Evolutionary conservation across 2,888 invertebrate genomes (phyloP), one percentile per base, ranked within the genome.

Genomic region (Sarcophaga caerulescens): DNA sequence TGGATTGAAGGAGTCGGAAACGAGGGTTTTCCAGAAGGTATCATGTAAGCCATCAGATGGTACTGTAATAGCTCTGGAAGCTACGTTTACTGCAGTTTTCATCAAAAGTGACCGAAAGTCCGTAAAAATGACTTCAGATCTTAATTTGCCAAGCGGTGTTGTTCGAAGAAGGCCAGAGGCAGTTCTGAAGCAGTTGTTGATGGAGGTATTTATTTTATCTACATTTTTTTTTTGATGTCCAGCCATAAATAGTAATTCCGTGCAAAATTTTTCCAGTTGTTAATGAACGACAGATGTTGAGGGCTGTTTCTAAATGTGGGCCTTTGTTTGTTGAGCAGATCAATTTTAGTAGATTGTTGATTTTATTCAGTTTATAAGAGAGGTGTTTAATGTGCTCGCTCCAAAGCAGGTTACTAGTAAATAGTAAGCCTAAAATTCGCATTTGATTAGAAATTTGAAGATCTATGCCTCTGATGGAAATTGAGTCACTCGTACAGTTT

Each of bases 141-240:
- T 74, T 5, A 66, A 35, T 10, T 47, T 25, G 1, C 59, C 21
- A 12, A 82, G n/a, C 14, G 71, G 73, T 12, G 83, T 73, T 52
- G 78, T 35, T 2, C 45, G 25, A 8, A 83, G 52, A 10, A 78
- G 35, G 6, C 81, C 62, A 35, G 81, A 11, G 10, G 88, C 86
- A 69, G 66, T 84, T 85, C 87, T 87, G 84, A 87, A 87, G 79
- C 88, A 88, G 87, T 84, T 85, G 80, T 88, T 86, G 80, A 88
- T 83, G 12, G 66, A 44, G 19, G 17, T 44, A 17, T 76, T 47
- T 12, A 62, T 71, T 71, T 74, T 71, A 52, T 47, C 45, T 25
- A 57, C 35, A 47, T 75, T 65, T 45, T 21, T 21, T 63, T 35
- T 65, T 75, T 14, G 52, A 21, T 8, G 57, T 65, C 65, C 65